These are phyloP conservation scores for Pogonophryne albipinna DNA, from an alignment of 2,797 vertebrate genomes.

Conservation along the genomic window DNA sequence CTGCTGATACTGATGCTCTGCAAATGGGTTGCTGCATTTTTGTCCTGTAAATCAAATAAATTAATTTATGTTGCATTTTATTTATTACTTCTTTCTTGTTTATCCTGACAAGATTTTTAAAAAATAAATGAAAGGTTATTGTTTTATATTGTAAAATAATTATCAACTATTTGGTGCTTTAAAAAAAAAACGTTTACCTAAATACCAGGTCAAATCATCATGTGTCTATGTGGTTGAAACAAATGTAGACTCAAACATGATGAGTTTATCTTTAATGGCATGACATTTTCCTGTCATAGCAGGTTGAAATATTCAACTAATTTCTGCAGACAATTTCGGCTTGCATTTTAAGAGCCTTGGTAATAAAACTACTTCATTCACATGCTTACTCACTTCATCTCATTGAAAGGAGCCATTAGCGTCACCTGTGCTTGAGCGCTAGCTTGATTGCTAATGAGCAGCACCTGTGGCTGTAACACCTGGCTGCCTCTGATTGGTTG, in stretches of 20 bases:
- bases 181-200: neutral
- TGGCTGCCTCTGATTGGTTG: neutral
- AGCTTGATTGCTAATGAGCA: constrained; percentile 18
- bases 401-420: neutral
- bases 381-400: too few relatives aligned
- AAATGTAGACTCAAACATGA: neutral
- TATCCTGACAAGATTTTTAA: neutral
- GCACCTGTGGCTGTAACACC: constrained; percentile 8
- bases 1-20: constrained; percentile 9
- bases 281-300: neutral
- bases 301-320: neutral
- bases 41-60: constrained; percentile 14
- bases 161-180: neutral
- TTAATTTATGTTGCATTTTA: neutral
- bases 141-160: neutral
- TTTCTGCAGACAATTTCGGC: neutral
- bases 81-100: neutral
- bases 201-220: neutral
- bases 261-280: neutral
- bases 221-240: neutral
- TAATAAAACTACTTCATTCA: neutral
- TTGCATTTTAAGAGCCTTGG: neutral
- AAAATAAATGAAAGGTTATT: neutral
- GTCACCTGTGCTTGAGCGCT: neutral
- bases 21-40: neutral